Base-by-base conservation (phyloP, 2,888 invertebrate genomes). In the Spodoptera picta region DNA sequence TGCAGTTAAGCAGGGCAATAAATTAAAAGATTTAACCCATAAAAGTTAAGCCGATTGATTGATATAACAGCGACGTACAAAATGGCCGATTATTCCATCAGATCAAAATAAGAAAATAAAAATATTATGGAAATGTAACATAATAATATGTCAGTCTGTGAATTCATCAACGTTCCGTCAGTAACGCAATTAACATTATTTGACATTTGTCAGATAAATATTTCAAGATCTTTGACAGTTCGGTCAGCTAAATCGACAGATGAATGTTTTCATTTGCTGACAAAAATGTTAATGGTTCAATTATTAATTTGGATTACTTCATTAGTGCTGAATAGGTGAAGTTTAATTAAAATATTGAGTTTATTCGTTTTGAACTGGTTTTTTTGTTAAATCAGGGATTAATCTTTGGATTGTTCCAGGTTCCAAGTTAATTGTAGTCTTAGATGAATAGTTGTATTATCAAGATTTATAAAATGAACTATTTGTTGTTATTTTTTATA, bases 11-110 rank as follows among this genome's bases (percentile, higher is more conserved):
- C 59, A 67, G 49, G 47, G 36, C 44, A 46, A 73, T 78, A 78
- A 80, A 78, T 77, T 61, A 19, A 23, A 41, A 53, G 75, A 69
- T 77, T 72, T 68, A 1, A 57, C 47, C 61, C 62, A 63, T 80
- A 75, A 77, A 75, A 68, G 0, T 48, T 73, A 80, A 80, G 69
- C 66, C 66, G 80, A 75, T 70, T 69, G 69, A 80, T 73, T 70
- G 70, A 60, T 66, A 67, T 64, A 60, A 72, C 54, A 59, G 64
- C 52, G 53, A 48, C 52, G 62, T 52, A 53, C 59, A 47, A 51
- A 73, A 76, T 55, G 60, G 45, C 48, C 56, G 65, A 74, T 77
- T 71, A 75, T 64, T 48, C 47, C 46, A 4, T 27, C 27, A 27
- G 27, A 42, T 47, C 3, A 14, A 27, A 57, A 54, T 57, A 24